Evolutionary conservation across 2,113 vertebrate species (phyloP).

Genomic region (Galemys pyrenaicus): DNA sequence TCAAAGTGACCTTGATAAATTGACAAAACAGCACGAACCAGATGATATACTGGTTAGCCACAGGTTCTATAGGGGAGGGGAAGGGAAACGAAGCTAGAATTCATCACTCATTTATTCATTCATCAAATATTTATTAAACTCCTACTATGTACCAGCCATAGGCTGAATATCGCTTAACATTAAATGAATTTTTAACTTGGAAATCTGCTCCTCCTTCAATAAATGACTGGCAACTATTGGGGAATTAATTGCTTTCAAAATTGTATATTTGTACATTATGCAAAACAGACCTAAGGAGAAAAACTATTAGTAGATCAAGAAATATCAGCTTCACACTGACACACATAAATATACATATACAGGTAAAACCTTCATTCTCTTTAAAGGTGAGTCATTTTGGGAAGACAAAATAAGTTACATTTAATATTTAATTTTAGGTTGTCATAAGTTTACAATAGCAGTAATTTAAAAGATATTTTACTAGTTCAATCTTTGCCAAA

Average conservation of each 20-base stretch:
- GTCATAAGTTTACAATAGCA: slow-evolving; percentile 3
- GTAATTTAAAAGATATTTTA: slow-evolving; percentile 1
- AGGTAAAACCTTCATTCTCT: not conserved
- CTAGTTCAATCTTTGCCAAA: not conserved
- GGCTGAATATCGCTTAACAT: slow-evolving; percentile 33
- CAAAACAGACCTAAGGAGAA: not conserved
- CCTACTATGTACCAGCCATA: slow-evolving; percentile 61
- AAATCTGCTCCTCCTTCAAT: not conserved
- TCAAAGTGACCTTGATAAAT: slow-evolving; percentile 69
- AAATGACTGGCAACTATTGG: not conserved
- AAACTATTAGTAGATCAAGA: not conserved
- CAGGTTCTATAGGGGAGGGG: not conserved
- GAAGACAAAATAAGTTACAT: slow-evolving; percentile 7
- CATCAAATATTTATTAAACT: slow-evolving; percentile 57
- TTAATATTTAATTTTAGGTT: slow-evolving; percentile 20
- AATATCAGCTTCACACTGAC: not conserved
- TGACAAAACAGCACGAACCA: slow-evolving; percentile 69
- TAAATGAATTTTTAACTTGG: not conserved
- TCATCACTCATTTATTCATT: slow-evolving; percentile 21
- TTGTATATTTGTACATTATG: not conserved
- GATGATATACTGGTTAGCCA: slow-evolving; percentile 48
- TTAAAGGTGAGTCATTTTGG: slow-evolving; percentile 34
- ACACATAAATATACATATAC: not conserved
- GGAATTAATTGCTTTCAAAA: slow-evolving; percentile 42
- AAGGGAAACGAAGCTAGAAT: not conserved